These are phyloP conservation scores for Oedothorax gibbosus DNA, from an alignment of 1,140 invertebrate genomes.

Conservation along the genomic window DNA sequence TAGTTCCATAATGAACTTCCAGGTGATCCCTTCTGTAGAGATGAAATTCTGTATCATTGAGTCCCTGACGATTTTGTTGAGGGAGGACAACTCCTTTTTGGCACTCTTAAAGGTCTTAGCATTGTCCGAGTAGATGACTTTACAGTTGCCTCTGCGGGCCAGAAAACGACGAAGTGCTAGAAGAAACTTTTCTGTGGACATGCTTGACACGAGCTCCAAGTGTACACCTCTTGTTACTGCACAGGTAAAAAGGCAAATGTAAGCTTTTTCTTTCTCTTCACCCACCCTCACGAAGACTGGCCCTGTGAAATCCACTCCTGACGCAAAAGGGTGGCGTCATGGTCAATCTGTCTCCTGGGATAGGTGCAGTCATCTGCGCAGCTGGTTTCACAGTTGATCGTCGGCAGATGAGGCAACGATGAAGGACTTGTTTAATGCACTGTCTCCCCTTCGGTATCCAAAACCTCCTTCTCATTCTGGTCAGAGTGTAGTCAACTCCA, in stretches of 20 bases:
- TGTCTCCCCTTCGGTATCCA: no score
- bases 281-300: background rate
- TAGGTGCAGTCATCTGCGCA: no score
- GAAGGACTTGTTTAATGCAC: no score
- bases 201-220: background rate
- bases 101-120: background rate
- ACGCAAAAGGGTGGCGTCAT: background rate
- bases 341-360: no score
- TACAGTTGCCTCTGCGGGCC: background rate
- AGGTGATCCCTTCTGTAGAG: no score
- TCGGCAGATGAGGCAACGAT: no score
- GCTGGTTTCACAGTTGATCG: no score
- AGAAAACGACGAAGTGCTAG: background rate
- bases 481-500: background rate
- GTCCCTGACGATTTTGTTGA: no score
- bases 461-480: no score
- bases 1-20: no score
- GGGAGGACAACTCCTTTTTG: no score
- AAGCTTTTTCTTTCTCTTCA: background rate
- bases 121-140: background rate
- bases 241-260: background rate
- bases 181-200: background rate
- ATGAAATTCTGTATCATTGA: no score
- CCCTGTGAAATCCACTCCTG: background rate
- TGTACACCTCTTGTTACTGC: background rate